phyloP scores from a whole-genome alignment of 1,140 invertebrate species.

The Plodia interpunctella region DNA sequence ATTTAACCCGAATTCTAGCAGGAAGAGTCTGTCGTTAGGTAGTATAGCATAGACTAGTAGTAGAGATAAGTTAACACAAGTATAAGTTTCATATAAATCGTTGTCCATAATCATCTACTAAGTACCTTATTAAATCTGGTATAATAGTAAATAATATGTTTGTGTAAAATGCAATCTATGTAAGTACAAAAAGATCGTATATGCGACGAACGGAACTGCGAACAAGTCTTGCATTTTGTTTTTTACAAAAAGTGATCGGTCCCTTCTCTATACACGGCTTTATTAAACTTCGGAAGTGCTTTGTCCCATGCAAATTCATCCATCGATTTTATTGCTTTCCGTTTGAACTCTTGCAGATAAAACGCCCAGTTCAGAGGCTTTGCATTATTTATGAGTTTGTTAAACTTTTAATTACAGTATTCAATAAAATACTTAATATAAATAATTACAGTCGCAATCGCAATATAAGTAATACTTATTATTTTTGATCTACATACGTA shows the following conservation, averaged over 20 bases:
- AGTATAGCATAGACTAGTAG: too few relatives aligned
- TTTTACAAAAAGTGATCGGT: constrained; percentile 21
- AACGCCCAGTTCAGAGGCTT: constrained; percentile 6
- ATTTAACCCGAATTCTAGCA: too few relatives aligned
- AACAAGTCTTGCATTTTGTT: constrained; percentile 11
- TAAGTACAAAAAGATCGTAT: neutral
- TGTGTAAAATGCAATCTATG: neutral
- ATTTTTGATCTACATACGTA: too few relatives aligned
- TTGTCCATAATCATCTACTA: too few relatives aligned
- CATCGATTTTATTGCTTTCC: constrained; percentile 32
- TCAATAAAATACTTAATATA: neutral
- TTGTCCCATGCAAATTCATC: constrained; percentile 40
- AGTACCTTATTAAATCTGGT: too few relatives aligned
- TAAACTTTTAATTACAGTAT: neutral
- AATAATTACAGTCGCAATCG: neutral
- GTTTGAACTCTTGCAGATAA: constrained; percentile 24
- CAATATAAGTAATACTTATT: too few relatives aligned
- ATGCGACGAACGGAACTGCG: neutral
- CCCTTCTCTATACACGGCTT: constrained; percentile 30
- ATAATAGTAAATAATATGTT: too few relatives aligned
- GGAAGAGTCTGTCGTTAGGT: too few relatives aligned
- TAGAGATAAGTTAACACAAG: too few relatives aligned
- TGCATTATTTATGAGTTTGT: constrained; percentile 1
- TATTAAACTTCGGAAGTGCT: constrained; percentile 36
- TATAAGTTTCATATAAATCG: too few relatives aligned